A percentile compares a stretch with the other conserved stretches of the same genome.
Evolutionary conservation across 1,140 invertebrate genomes (phyloP).

Genomic region (Drosophila ananassae): DNA sequence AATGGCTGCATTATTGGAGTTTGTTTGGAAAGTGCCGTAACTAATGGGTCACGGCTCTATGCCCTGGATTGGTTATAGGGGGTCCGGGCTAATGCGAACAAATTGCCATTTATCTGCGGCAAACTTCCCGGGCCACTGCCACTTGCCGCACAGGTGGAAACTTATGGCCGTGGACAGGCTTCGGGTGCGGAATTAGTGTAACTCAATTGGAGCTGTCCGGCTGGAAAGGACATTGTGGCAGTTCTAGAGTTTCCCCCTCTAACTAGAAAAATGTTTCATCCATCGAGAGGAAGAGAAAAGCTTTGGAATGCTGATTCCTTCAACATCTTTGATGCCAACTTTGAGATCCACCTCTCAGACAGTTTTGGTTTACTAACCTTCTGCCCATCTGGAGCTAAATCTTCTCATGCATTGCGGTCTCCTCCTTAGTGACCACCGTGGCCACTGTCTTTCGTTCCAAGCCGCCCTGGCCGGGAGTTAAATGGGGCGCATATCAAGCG

Average conservation of each 20-base stretch:
- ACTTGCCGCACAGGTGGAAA: conserved; percentile 29
- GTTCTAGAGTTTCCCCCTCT: background rate
- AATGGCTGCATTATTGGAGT: conserved; percentile 80
- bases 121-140: conserved; percentile 22
- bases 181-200: conserved; percentile 27
- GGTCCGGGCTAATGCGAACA: conserved; percentile 40
- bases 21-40: conserved; percentile 69
- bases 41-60: conserved; percentile 65
- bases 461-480: conserved; percentile 52
- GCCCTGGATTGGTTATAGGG: conserved; percentile 2
- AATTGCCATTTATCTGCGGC: conserved; percentile 52
- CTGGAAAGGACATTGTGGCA: background rate
- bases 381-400: conserved; percentile 6
- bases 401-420: background rate
- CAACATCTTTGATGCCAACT: no score
- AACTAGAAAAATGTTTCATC: no score
- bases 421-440: background rate
- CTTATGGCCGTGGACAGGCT: conserved; percentile 25
- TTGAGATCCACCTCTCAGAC: no score
- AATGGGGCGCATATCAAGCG: conserved; percentile 53
- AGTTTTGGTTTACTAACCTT: background rate
- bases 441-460: conserved; percentile 8
- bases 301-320: no score
- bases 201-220: conserved; percentile 24
- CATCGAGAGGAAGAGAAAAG: no score